Base-by-base conservation (phyloP, 2,113 vertebrate species). In the Equus przewalskii region DNA sequence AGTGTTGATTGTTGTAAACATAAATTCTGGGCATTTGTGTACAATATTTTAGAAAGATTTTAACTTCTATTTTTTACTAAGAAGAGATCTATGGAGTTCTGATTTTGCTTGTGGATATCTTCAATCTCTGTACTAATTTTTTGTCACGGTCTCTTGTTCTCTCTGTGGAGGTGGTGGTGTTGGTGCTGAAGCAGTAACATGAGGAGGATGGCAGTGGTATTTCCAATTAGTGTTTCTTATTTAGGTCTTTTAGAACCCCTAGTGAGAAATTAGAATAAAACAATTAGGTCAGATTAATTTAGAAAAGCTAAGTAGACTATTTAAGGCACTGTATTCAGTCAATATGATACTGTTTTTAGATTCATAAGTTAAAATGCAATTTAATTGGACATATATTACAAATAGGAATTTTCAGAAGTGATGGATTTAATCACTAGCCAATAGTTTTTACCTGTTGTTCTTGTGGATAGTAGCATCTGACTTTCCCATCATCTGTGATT, bases 261-360 rank as follows among this genome's bases (percentile, higher is more conserved):
- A 54, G 60, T 84, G 30, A 69, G 87, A 95, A 90, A 75, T n/a
- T 65, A 54, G 65, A 94, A 72, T 82, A 82, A 89, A 64, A 89
- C 49, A 84, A 36, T 64, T 83, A 82, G 69, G 69, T 76, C n/a
- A 76, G 46, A 95, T 69, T 76, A 56, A 84, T 89, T 83, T 95
- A 69, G 70, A 49, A 67, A 84, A 60, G 60, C 49, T 76, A 64
- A 90, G 51, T n/a, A 58, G 79, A 84, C 30, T 84, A 16, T 79
- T 58, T 84, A 54, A 70, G 70, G 70, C 12, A 76, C 24, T 67
- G 67, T 49, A 30, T 83, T 90, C 13, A 28, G 36, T 58, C 49
- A 76, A 5, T 84, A 84, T 49, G 49, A 65, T 72, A 81, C 75
- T 88, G 33, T 81, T 64, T 94, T 94, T 62, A 62, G 54, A 81